phyloP scores from a whole-genome alignment of 2,113 vertebrate genomes.

The Empidonax alnorum region DNA sequence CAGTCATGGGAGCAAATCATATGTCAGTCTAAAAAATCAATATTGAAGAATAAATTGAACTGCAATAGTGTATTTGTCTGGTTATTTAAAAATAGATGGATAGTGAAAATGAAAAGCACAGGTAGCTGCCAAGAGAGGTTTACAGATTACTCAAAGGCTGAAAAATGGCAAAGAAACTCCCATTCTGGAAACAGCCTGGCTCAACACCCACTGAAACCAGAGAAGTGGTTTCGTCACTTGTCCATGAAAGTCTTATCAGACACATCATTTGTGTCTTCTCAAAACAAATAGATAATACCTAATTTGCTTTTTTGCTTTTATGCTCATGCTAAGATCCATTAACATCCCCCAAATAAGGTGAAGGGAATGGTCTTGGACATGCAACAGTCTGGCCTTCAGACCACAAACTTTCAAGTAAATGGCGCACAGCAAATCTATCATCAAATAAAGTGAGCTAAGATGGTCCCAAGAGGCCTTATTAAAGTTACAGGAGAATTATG shows the following conservation, averaged over 20 bases:
- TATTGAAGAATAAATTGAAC: slow-evolving; percentile 32
- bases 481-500: neutral
- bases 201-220: neutral
- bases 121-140: neutral
- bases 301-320: neutral
- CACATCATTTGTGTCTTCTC: neutral
- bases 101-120: slow-evolving; percentile 8
- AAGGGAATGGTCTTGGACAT: neutral
- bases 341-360: neutral
- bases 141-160: neutral
- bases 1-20: neutral
- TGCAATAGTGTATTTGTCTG: neutral
- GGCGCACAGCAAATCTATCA: neutral
- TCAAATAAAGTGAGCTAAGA: neutral
- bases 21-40: slow-evolving; percentile 13
- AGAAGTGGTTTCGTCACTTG: neutral
- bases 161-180: neutral
- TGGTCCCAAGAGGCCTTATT: neutral
- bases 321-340: neutral
- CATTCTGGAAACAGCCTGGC: neutral
- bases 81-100: slow-evolving; percentile 36
- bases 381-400: neutral
- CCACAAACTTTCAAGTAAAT: neutral
- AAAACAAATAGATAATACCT: neutral
- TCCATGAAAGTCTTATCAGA: neutral